Evolutionary conservation across 2,888 invertebrate species (phyloP), one percentile per base, ranked within the genome.

Genomic region (Eumerus sabulonum): DNA sequence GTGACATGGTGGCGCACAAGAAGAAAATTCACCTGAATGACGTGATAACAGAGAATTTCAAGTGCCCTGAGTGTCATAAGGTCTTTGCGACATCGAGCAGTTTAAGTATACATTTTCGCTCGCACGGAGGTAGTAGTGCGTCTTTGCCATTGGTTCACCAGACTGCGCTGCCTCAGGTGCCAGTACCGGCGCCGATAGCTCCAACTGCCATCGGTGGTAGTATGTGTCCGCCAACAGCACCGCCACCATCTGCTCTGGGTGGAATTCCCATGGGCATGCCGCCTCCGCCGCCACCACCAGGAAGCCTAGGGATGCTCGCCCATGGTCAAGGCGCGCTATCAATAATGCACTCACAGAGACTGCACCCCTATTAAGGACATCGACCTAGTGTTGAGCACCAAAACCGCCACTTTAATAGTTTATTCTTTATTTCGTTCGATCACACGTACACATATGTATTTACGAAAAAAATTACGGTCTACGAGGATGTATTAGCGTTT

Each of bases 1-100:
- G 92, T 82, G 92, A 92, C 83, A 90, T 92, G 85, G 91, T 91
- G 72, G 84, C 86, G 0, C 89, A 90, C 71, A 89, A 89, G 56
- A 84, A 86, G 9, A 90, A 89, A 70, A 82, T 88, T 16, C 89
- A 90, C 82, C 81, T 84, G 17, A 82, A 84, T 50, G 83, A 84
- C 9, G 82, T 85, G n/a, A 83, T 82, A 17, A 81, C 85, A 0
- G 85, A 86, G 4, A 85, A 84, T 56, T 88, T 88, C 44, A 88
- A 89, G 83, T 89, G 89, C 74, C 87, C 88, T 0, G 88, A 89
- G 54, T 89, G 89, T 81, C 87, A 87, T 82, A 88, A 88, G 62
- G 87, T 87, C 5, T 89, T 88, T 63, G 85, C 87, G 35, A 85
- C 88, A 1, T 86, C 88, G 0, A 85, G 86, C 27, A 86, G 85